Evolutionary conservation across 2,797 vertebrate genomes (phyloP).

Genomic region (Semotilus atromaculatus): DNA sequence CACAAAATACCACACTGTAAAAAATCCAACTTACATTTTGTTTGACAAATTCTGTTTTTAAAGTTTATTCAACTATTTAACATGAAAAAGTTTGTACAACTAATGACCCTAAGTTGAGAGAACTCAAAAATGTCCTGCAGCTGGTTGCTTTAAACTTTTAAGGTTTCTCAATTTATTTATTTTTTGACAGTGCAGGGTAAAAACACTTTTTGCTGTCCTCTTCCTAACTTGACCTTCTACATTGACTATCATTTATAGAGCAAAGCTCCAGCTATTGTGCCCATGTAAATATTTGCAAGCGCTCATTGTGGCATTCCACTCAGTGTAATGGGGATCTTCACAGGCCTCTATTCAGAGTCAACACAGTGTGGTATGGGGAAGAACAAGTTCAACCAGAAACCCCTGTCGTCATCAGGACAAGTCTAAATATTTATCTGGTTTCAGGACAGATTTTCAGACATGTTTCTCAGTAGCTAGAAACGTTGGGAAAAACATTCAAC

Average conservation of each 20-base stretch:
- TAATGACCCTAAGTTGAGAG: no score
- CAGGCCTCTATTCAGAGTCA: neutral
- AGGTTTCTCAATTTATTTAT: no score
- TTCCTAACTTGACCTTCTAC: neutral
- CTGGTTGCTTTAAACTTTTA: no score
- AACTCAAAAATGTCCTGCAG: no score
- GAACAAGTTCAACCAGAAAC: conserved; percentile 67
- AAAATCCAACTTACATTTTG: no score
- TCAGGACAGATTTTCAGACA: neutral
- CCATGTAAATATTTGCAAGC: neutral
- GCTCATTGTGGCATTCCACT: neutral
- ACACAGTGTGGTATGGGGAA: conserved; percentile 43
- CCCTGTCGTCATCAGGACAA: conserved; percentile 27
- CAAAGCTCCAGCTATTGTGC: neutral
- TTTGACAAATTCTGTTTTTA: no score
- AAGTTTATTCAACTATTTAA: no score
- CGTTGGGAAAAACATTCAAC: neutral
- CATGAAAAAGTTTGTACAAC: no score
- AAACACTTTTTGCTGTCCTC: neutral
- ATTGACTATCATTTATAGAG: neutral
- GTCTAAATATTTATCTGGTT: conserved; percentile 38
- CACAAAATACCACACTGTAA: neutral
- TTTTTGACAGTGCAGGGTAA: no score
- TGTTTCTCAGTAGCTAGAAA: no score
- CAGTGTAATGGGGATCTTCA: conserved; percentile 59